Evolutionary conservation across 2,797 vertebrate species (phyloP).

Genomic region (Tamandua tetradactyla): DNA sequence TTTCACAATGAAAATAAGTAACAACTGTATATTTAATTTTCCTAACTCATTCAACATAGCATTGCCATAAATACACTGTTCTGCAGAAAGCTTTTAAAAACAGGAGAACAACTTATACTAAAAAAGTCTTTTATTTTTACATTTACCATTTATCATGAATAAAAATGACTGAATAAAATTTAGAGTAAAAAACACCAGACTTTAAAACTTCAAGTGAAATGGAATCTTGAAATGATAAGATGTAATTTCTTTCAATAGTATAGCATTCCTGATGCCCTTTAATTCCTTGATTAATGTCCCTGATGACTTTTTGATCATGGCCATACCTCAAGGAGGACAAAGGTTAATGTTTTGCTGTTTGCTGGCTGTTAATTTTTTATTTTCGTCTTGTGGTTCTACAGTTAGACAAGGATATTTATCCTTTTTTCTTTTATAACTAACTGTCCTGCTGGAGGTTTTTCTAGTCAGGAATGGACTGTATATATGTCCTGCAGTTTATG

Average conservation of each 20-base stretch:
- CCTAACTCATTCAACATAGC: background rate
- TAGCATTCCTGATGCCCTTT: background rate
- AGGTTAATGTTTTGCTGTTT: background rate
- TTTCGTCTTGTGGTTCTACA: slow-evolving; percentile 30
- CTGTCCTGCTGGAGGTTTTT: slow-evolving; percentile 23
- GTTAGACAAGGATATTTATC: background rate
- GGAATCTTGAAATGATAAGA: background rate
- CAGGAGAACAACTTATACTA: slow-evolving; percentile 16
- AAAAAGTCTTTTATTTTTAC: background rate
- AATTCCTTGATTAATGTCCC: slow-evolving; percentile 13
- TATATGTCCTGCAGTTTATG: slow-evolving; percentile 14
- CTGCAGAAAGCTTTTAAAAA: slow-evolving; percentile 41
- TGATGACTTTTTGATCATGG: slow-evolving; percentile 7
- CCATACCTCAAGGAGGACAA: background rate
- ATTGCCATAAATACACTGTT: slow-evolving; percentile 22
- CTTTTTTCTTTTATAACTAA: slow-evolving; percentile 25
- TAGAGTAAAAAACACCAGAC: slow-evolving; percentile 38
- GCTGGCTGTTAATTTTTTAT: slow-evolving; percentile 44
- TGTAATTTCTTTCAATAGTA: background rate
- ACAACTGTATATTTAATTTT: slow-evolving; percentile 5
- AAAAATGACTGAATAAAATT: slow-evolving; percentile 57
- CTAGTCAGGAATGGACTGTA: slow-evolving; percentile 14
- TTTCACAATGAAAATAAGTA: slow-evolving; percentile 66
- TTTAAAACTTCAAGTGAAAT: slow-evolving; percentile 49
- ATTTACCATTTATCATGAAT: slow-evolving; percentile 55